Evolutionary conservation across 2,113 vertebrate species (phyloP).

Genomic region (Lamprologus lemairii): DNA sequence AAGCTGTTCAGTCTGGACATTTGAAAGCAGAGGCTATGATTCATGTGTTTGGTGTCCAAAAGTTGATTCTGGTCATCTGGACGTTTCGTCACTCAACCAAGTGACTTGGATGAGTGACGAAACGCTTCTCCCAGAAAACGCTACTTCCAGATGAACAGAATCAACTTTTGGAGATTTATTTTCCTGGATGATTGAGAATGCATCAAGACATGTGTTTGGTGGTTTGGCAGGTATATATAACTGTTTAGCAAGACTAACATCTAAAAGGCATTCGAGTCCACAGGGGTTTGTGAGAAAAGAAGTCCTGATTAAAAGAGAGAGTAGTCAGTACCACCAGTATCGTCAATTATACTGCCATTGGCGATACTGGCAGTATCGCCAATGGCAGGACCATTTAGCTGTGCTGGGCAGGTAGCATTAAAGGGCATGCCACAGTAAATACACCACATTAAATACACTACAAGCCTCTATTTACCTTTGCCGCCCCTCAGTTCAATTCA

Average conservation of each 20-base stretch:
- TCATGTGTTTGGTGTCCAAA: neutral
- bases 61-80: too few relatives aligned
- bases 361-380: rapidly evolving
- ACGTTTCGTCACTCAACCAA: too few relatives aligned
- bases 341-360: neutral
- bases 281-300: neutral
- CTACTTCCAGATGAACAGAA: too few relatives aligned
- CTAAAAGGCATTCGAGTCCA: neutral
- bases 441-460: neutral
- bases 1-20: neutral
- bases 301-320: neutral
- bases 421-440: neutral
- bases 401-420: neutral
- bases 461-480: neutral
- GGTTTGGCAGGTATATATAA: neutral
- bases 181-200: too few relatives aligned
- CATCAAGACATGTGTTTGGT: neutral
- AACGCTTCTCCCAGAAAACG: too few relatives aligned
- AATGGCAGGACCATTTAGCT: neutral
- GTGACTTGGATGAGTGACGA: too few relatives aligned
- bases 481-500: neutral
- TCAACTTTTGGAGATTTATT: too few relatives aligned
- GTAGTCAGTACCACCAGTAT: neutral
- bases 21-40: neutral
- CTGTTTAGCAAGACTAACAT: neutral